Evolutionary conservation across 1,140 invertebrate species (phyloP), one percentile per base, ranked within the genome.

Genomic region (Drosophila repleta): DNA sequence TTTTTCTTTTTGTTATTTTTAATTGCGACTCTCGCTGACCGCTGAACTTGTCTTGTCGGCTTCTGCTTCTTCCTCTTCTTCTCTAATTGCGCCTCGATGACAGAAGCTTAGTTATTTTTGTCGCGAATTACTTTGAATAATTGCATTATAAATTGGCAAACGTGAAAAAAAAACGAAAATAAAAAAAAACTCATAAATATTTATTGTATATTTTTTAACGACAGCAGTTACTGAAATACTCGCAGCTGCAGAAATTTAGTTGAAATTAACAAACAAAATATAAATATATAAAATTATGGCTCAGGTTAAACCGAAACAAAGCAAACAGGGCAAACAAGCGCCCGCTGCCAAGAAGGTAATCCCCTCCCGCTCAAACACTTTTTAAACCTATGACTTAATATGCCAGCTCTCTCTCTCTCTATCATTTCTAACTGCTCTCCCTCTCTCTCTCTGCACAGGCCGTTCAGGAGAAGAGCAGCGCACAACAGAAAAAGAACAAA

Each of bases 251-350:
- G 55, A 82, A 74, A 57, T 63, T 76, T 79, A 84, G 58, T 73
- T 65, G 67, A 80, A 88, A 80, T 89, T 80, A 65, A 29, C 5
- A 29, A 29, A 29, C 7, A 69, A 55, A 18, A 13, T 2, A 62
- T 24, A 58, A 64, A 51, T 57, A 71, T 51, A 84, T 6, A 39
- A 15, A 69, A 62, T 56, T 69, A 91, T 91, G 90, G 90, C 90
- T 90, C 88, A 90, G 90, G 90, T 76, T 75, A 91, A 90, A 90
- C 76, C 77, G 55, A 91, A 90, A 79, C 90, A 79, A 71, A 91
- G 75, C 74, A 91, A 91, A 79, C 84, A 90, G 70, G 78, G 81
- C 75, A 91, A 91, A 75, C 89, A 90, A 81, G 75, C 76, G 45
- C 62, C 79, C 60, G 45, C 68, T 37, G 55, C 72, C 13, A 91